Evolutionary conservation across 2,113 vertebrate genomes (phyloP), one percentile per base, ranked within the genome.

Genomic region (Corythoichthys intestinalis): DNA sequence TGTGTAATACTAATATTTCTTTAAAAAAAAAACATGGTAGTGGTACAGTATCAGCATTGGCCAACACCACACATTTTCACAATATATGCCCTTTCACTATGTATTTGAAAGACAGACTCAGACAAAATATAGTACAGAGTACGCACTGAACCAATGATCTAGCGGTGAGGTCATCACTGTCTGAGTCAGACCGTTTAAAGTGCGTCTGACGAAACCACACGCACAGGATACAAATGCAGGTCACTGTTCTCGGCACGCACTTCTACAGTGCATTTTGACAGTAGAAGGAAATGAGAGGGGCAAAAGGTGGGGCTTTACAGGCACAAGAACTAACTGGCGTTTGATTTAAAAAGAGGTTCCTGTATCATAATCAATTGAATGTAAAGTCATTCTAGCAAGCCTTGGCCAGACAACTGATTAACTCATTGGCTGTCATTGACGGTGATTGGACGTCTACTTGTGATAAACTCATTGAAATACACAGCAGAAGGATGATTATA

Each of bases 171-270:
- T 87, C 82, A 86, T 79, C 71, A 6, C 69, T 61, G 77, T 79
- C 64, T 87, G 78, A 85, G 76, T 85, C 82, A 85, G 74, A 70
- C 76, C 79, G 75, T 80, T 83, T 77, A 76, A 62, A 56, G 78
- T 41, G 57, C 72, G 78, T 78, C 76, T 76, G 73, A 68, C 70
- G 60, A 58, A 69, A 56, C 77, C 53, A 65, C 66, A 72, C 20
- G 56, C 44, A 58, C 50, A 59, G 57, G 65, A 53, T 47, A 48
- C 52, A 59, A 6, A 35, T 37, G n/a, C n/a, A 47, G 61, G 44
- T 47, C 61, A 34, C 17, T 47, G 20, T 50, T 34, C 41, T 34
- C 20, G 13, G 20, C 61, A 28, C 3, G 20, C 39, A 63, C 61
- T 2, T 12, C 61, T 1, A 20, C n/a, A 34, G 5, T 64, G 41